Evolutionary conservation across 2,113 vertebrate genomes (phyloP).

Genomic region (Prochilodus magdalenae): DNA sequence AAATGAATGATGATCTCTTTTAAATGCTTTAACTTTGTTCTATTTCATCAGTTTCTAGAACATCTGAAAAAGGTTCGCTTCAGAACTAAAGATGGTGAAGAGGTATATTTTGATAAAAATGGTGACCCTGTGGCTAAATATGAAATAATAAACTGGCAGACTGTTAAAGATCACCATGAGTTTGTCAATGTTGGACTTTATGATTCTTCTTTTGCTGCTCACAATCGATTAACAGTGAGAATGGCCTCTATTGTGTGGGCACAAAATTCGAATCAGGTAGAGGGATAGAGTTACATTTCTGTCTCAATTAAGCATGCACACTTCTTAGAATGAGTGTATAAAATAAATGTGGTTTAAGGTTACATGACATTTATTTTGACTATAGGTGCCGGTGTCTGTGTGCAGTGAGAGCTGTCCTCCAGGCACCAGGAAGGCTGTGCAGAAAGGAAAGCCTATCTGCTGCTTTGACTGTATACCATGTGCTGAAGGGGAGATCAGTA

Average conservation of each 20-base stretch:
- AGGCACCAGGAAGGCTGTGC: conserved; percentile 37
- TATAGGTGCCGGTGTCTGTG: conserved; percentile 31
- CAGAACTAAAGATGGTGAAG: conserved; percentile 65
- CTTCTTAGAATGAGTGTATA: too few species aligned
- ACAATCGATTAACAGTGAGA: too few species aligned
- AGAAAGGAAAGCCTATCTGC: conserved; percentile 32
- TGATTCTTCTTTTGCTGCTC: too few species aligned
- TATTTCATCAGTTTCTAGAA: conserved; percentile 65
- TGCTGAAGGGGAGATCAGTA: background rate
- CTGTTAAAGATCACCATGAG: conserved; percentile 54
- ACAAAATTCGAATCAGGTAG: too few species aligned
- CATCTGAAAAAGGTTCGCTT: conserved; percentile 71
- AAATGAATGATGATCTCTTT: too few species aligned
- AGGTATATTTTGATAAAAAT: conserved; percentile 73
- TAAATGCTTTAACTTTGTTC: background rate
- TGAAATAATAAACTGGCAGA: conserved; percentile 78
- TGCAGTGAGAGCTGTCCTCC: conserved; percentile 44
- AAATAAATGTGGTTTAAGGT: background rate
- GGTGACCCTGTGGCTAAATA: conserved; percentile 72
- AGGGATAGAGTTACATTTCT: too few species aligned
- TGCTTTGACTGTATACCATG: background rate
- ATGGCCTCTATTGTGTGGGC: too few species aligned
- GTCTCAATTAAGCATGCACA: too few species aligned
- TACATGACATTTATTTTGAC: background rate
- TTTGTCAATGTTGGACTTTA: conserved; percentile 44